phyloP scores from a whole-genome alignment of 2,888 invertebrate species.

The Latrodectus elegans region DNA sequence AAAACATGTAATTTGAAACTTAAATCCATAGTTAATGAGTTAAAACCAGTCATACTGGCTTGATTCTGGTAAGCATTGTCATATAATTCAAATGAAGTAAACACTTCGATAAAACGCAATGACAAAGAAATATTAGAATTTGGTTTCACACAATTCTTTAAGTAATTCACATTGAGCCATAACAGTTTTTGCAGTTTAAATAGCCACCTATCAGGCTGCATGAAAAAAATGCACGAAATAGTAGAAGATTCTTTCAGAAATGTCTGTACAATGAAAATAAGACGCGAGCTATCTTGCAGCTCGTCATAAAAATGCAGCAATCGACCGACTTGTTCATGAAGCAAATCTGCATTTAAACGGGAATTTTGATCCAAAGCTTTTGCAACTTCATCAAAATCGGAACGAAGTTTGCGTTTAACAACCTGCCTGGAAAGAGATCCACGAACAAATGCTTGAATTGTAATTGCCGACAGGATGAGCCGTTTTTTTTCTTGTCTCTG shows the following conservation, averaged over 20 bases:
- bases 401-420: constrained; percentile 81
- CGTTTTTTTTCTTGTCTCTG: constrained; percentile 84
- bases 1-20: constrained; percentile 10
- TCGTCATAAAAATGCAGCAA: constrained; percentile 86
- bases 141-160: constrained; percentile 57
- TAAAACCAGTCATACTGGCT: neutral
- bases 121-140: constrained; percentile 55
- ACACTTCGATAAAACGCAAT: constrained; percentile 70
- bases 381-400: constrained; percentile 80
- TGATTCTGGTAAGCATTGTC: constrained; percentile 7
- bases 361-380: constrained; percentile 58
- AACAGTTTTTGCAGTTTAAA: constrained; percentile 61
- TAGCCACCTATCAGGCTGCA: constrained; percentile 32
- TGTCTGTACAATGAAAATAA: constrained; percentile 76
- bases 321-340: constrained; percentile 80
- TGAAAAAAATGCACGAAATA: constrained; percentile 22
- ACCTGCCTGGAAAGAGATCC: constrained; percentile 80
- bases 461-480: constrained; percentile 80
- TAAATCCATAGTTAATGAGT: constrained; percentile 4
- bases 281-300: constrained; percentile 81
- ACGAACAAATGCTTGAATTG: constrained; percentile 87
- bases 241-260: constrained; percentile 46
- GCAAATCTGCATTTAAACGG: constrained; percentile 76
- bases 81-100: constrained; percentile 48
- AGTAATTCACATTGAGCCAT: constrained; percentile 44